phyloP scores from a whole-genome alignment of 2,888 invertebrate species.

The Fragum whitleyi region DNA sequence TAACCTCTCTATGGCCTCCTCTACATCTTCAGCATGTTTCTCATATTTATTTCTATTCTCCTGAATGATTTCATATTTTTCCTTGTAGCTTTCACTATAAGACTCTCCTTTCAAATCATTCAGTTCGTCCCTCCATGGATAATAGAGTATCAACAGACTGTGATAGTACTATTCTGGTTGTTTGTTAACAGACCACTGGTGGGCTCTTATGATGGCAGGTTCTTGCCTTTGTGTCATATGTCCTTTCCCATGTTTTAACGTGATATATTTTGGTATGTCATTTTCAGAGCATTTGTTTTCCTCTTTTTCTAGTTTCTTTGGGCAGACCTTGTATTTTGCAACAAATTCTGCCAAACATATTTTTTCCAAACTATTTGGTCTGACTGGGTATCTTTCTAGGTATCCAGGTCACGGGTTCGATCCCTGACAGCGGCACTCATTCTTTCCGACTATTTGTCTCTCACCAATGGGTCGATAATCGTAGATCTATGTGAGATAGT shows the following conservation, averaged over 20 bases:
- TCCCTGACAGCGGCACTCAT: too few species aligned
- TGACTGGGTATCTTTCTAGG: too few species aligned
- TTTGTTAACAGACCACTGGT: conserved; percentile 44
- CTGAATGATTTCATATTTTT: conserved; percentile 22
- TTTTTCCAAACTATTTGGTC: too few species aligned
- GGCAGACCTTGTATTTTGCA: too few species aligned
- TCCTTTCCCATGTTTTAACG: conserved; percentile 31
- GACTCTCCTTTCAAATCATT: conserved; percentile 29
- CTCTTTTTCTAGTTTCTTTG: too few species aligned
- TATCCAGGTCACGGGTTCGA: too few species aligned
- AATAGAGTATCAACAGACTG: conserved; percentile 53
- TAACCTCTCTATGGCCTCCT: conserved; percentile 36
- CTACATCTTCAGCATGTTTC: conserved; percentile 37
- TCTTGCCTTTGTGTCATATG: conserved; percentile 29
- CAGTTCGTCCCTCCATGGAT: conserved; percentile 55
- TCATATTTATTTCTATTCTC: conserved; percentile 41
- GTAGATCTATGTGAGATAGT: too few species aligned
- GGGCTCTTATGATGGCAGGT: conserved; percentile 49
- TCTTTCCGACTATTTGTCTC: too few species aligned
- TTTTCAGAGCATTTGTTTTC: too few species aligned
- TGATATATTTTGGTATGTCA: too few species aligned
- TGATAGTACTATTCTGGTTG: conserved; percentile 51
- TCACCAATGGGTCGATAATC: too few species aligned
- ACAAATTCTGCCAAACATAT: too few species aligned
- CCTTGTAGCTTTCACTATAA: conserved; percentile 36